Conservation (phyloP, 2,113 vertebrate genomes). For the Pionites leucogaster region DNA sequence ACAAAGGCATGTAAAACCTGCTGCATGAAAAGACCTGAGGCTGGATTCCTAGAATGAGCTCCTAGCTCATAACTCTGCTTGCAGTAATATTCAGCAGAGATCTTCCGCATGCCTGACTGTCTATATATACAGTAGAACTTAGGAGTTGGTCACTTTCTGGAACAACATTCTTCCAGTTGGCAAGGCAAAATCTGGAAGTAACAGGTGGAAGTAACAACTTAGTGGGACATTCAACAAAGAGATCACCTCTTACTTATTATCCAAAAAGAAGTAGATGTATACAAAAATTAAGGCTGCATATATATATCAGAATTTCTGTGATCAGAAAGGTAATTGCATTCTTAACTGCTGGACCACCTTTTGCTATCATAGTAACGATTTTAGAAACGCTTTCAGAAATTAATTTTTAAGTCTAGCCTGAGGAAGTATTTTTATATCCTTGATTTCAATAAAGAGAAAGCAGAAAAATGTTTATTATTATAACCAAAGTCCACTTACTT, state of each 20-base stretch:
- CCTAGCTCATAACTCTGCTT: neutral
- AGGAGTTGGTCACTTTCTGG: neutral
- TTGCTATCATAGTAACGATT: neutral
- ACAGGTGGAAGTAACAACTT: neutral
- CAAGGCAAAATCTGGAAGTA: neutral
- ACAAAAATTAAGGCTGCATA: neutral
- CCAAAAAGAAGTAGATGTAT: neutral
- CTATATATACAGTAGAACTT: neutral
- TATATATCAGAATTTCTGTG: neutral
- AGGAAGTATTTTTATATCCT: neutral
- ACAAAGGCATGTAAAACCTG: neutral
- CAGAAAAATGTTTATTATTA: neutral
- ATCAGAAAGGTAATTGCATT: neutral
- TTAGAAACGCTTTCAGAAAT: constrained; percentile 15
- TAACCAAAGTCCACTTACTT: neutral
- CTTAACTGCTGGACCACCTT: neutral
- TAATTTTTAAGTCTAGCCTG: neutral
- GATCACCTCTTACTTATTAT: neutral
- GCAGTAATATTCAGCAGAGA: neutral
- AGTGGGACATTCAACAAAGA: neutral
- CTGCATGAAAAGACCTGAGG: neutral
- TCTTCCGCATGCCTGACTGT: neutral
- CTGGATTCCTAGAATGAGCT: neutral
- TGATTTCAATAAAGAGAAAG: constrained; percentile 17
- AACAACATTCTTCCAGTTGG: neutral